phyloP scores from a whole-genome alignment of 2,888 invertebrate species.

The Drosophila antonietae region DNA sequence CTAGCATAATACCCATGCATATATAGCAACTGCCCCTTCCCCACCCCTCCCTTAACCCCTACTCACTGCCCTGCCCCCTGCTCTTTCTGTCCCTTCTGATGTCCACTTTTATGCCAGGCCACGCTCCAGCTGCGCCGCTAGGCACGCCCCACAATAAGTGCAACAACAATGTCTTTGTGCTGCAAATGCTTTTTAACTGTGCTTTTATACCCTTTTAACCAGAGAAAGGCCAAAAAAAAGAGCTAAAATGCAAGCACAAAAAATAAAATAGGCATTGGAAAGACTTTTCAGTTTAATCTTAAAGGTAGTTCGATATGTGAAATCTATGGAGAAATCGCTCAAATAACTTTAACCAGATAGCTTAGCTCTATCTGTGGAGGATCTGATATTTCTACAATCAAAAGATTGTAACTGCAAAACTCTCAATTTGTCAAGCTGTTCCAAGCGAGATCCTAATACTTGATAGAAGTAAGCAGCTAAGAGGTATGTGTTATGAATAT shows the following conservation, averaged over 20 bases:
- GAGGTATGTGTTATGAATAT: not conserved
- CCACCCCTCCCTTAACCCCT: no score
- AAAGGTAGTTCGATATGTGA: not conserved
- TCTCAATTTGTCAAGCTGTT: not conserved
- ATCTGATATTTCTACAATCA: not conserved
- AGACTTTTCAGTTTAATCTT: not conserved
- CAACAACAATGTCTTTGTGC: slow-evolving; percentile 15
- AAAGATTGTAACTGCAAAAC: not conserved
- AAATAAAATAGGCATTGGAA: not conserved
- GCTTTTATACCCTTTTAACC: slow-evolving; percentile 18
- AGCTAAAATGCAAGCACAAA: not conserved
- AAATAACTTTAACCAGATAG: not conserved
- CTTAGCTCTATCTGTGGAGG: not conserved
- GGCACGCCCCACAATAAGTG: slow-evolving; percentile 1
- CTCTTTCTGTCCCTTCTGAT: not conserved
- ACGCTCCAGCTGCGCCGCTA: not conserved
- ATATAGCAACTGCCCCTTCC: not conserved
- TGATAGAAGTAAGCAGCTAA: not conserved
- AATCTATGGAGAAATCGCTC: not conserved
- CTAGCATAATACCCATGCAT: slow-evolving; percentile 12
- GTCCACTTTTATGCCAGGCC: slow-evolving; percentile 2
- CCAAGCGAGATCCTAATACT: not conserved
- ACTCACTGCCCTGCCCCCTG: not conserved
- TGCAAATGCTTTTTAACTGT: slow-evolving; percentile 13
- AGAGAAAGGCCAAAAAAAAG: not conserved